A percentile compares a stretch with the other conserved stretches of the same genome.
Conservation (phyloP, 1,140 invertebrate species). For the Drosophila bocki region DNA sequence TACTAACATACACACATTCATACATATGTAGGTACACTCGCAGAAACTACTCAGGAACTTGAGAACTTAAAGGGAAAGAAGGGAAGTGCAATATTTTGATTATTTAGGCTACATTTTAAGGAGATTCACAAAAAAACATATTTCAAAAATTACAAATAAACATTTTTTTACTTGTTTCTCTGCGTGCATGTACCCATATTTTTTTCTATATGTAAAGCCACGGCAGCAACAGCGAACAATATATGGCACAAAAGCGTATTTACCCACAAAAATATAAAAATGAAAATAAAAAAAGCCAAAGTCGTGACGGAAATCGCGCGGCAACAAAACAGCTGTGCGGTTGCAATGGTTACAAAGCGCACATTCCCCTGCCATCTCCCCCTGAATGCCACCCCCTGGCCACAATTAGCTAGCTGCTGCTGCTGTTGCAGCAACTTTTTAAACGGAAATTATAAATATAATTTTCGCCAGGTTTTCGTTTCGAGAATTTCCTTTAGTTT, state of each 20-base stretch:
- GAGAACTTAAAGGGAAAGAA: no score
- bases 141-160: neutral
- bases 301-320: conserved; percentile 75
- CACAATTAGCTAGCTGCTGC: neutral
- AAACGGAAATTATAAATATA: conserved; percentile 75
- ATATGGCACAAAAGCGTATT: conserved; percentile 66
- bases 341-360: conserved; percentile 33
- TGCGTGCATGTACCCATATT: conserved; percentile 11
- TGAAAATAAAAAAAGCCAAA: conserved; percentile 36
- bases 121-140: neutral
- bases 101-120: neutral
- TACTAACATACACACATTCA: conserved; percentile 29
- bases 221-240: conserved; percentile 32
- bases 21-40: conserved; percentile 8
- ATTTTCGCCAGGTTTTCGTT: conserved; percentile 41
- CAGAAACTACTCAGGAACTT: neutral
- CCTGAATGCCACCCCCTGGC: neutral
- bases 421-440: conserved; percentile 31
- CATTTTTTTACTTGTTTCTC: neutral
- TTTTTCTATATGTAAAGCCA: conserved; percentile 46
- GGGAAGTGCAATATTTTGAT: neutral
- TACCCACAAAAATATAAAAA: conserved; percentile 48
- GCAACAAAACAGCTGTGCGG: conserved; percentile 69
- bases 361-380: neutral
- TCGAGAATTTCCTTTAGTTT: conserved; percentile 59